These are phyloP conservation scores for Argyresthia goedartella DNA, from an alignment of 2,888 invertebrate genomes.

Conservation along the genomic window DNA sequence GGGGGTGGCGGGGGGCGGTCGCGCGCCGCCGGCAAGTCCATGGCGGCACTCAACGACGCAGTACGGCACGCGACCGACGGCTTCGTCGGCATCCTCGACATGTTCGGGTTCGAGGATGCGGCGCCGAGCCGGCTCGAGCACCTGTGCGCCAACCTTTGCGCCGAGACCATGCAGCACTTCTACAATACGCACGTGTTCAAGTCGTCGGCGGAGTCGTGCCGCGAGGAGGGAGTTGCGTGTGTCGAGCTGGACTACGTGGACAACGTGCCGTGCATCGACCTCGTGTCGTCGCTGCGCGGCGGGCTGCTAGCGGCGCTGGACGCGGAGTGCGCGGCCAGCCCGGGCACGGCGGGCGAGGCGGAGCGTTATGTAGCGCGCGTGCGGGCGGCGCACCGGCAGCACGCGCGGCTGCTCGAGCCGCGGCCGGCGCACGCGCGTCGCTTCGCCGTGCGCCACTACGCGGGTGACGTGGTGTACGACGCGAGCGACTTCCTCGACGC, in stretches of 20 bases:
- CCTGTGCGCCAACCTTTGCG: constrained; percentile 94
- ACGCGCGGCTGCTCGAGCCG: constrained; percentile 84
- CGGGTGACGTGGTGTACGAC: constrained; percentile 84
- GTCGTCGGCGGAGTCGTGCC: constrained; percentile 91
- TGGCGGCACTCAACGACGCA: constrained; percentile 93
- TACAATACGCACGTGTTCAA: constrained; percentile 98
- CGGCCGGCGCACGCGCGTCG: constrained; percentile 83
- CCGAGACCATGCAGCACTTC: constrained; percentile 98
- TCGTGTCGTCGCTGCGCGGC: constrained; percentile 92
- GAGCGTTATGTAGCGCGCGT: constrained; percentile 70
- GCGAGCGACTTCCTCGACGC: constrained; percentile 91
- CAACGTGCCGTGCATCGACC: constrained; percentile 95
- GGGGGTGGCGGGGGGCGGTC: constrained; percentile 67
- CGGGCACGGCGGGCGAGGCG: constrained; percentile 82
- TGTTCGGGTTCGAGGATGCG: constrained; percentile 97
- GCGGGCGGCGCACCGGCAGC: constrained; percentile 84
- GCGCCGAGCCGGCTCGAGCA: constrained; percentile 93
- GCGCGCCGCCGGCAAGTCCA: constrained; percentile 87
- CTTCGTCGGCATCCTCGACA: constrained; percentile 94
- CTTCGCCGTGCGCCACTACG: constrained; percentile 93
- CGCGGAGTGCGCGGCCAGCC: constrained; percentile 90
- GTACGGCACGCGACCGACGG: constrained; percentile 94
- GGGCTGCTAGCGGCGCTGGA: constrained; percentile 93
- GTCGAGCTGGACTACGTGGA: constrained; percentile 95
- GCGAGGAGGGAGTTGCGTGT: constrained; percentile 92